Evolutionary conservation across 1,140 invertebrate species (phyloP).

Genomic region (Lordiphosa stackelbergi): DNA sequence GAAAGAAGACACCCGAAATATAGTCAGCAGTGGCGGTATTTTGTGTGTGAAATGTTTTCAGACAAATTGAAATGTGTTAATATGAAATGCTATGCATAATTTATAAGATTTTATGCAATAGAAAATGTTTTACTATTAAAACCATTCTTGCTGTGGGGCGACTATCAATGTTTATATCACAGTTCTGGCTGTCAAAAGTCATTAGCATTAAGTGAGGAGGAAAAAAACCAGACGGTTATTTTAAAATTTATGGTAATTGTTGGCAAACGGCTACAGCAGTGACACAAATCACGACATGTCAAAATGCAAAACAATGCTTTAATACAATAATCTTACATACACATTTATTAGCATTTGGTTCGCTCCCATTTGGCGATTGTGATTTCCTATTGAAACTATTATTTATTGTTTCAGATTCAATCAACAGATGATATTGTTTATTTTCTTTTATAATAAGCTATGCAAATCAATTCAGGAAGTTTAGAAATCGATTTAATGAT

Average conservation of each 20-base stretch:
- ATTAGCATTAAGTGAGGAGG: constrained; percentile 44
- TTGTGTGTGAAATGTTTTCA: constrained; percentile 39
- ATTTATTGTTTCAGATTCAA: constrained; percentile 45
- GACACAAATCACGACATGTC: constrained; percentile 35
- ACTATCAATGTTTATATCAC: constrained; percentile 26
- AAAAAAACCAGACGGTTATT: constrained; percentile 18
- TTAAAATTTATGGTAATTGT: constrained; percentile 56
- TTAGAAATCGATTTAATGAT: constrained; percentile 41
- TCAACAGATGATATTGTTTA: constrained; percentile 32
- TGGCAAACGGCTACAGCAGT: constrained; percentile 45
- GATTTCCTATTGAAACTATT: constrained; percentile 31
- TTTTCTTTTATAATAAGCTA: constrained; percentile 19
- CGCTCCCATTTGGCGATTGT: constrained; percentile 18
- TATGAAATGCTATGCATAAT: constrained; percentile 55
- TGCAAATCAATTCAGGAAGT: constrained; percentile 49
- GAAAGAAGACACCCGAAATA: constrained; percentile 11
- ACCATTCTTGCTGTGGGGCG: constrained; percentile 6
- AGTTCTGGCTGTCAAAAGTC: constrained; percentile 47
- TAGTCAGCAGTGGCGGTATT: constrained; percentile 32
- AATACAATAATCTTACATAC: constrained; percentile 32
- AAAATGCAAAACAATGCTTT: constrained; percentile 28
- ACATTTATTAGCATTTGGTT: constrained; percentile 4
- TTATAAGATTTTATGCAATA: constrained; percentile 35
- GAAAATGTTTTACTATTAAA: constrained; percentile 13
- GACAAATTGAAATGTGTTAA: constrained; percentile 75